Conservation (phyloP, 2,113 vertebrate genomes). For the Malurus elegans region DNA sequence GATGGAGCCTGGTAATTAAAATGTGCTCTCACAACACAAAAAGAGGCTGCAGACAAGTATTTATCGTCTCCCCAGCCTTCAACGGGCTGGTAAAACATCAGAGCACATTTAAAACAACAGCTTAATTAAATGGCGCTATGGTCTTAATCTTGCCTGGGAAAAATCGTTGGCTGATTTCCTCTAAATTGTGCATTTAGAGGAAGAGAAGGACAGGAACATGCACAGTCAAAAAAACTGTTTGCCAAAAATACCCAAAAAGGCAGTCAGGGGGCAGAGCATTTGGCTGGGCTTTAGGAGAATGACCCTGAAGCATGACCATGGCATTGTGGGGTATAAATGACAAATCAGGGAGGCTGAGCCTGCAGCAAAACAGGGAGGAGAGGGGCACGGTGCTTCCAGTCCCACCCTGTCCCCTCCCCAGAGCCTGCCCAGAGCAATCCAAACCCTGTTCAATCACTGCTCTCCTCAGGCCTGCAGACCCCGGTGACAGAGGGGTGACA, state of each 20-base stretch:
- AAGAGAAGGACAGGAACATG: not conserved
- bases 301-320: too few relatives aligned
- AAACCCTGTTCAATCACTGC: rapidly evolving
- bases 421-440: not conserved
- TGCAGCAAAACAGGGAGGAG: not conserved
- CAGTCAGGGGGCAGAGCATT: not conserved
- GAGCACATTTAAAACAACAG: conserved; percentile 4
- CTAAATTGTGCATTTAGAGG: not conserved
- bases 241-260: not conserved
- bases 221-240: not conserved
- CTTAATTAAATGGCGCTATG: conserved; percentile 44
- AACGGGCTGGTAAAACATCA: not conserved
- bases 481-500: not conserved
- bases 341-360: not conserved
- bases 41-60: conserved; percentile 8
- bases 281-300: not conserved
- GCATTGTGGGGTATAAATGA: rapidly evolving
- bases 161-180: not conserved
- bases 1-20: conserved; percentile 45
- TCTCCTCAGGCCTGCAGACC: not conserved
- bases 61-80: conserved; percentile 6
- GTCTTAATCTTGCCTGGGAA: not conserved
- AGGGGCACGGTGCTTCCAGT: rapidly evolving
- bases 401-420: not conserved
- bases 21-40: not conserved